Conservation (phyloP, 2,888 invertebrate species). For the Netelia inedita region DNA sequence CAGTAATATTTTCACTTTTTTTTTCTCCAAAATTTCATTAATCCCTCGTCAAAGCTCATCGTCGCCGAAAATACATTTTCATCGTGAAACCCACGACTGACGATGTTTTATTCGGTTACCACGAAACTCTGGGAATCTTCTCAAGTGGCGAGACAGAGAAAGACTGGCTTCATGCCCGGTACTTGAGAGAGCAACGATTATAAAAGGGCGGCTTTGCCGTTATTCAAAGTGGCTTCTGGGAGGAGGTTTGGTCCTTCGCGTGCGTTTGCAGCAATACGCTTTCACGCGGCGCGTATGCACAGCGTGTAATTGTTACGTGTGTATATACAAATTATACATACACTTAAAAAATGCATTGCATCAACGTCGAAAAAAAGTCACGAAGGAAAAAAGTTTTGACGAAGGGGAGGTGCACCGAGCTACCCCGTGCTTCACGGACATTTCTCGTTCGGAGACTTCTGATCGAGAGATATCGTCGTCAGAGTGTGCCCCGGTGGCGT, state of each 20-base stretch:
- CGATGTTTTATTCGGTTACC: constrained; percentile 27
- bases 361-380: constrained; percentile 14
- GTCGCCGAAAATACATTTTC: not conserved
- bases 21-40: too few relatives aligned
- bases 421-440: constrained; percentile 47
- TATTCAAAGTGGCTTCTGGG: constrained; percentile 33
- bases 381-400: constrained; percentile 17
- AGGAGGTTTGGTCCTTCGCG: not conserved
- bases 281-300: constrained; percentile 1
- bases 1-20: too few relatives aligned
- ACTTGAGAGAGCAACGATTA: constrained; percentile 47
- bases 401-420: constrained; percentile 53
- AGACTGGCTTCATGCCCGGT: not conserved
- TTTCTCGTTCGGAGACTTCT: constrained; percentile 59
- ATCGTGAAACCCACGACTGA: not conserved
- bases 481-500: constrained; percentile 53
- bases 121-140: constrained; percentile 30
- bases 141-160: constrained; percentile 33
- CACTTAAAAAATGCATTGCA: constrained; percentile 7
- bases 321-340: not conserved
- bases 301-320: constrained; percentile 5
- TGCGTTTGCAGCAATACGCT: not conserved
- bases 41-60: too few relatives aligned
- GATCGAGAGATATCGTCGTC: constrained; percentile 67
- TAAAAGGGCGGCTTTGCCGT: constrained; percentile 55